Percentiles rank a stretch among this genome's conserved stretches.
phyloP scores from a whole-genome alignment of 2,797 vertebrate genomes.

The Gallinago nigripennis region DNA sequence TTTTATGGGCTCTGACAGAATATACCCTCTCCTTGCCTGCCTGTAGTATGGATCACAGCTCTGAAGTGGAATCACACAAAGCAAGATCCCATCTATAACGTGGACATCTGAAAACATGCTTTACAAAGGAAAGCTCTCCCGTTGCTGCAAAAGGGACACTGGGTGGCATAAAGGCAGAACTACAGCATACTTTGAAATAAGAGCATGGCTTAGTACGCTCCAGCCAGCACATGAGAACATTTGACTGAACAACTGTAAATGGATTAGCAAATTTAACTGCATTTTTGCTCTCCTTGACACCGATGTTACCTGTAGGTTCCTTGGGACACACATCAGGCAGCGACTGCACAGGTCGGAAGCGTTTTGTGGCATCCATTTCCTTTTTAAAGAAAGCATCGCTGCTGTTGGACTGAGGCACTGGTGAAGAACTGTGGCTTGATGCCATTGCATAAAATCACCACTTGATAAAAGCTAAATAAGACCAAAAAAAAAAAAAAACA shows the following conservation, averaged over 20 bases:
- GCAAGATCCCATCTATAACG: neutral
- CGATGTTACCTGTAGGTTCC: conserved; percentile 87
- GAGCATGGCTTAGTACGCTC: neutral
- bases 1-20: neutral
- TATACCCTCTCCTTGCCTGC: neutral
- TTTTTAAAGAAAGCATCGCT: conserved; percentile 87
- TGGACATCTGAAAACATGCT: neutral
- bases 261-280: neutral
- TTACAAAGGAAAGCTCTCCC: neutral
- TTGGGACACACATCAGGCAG: conserved; percentile 97
- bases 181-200: neutral
- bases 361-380: conserved; percentile 81
- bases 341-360: conserved; percentile 80
- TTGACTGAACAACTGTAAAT: neutral
- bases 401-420: conserved; percentile 84
- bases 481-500: conserved; percentile 11
- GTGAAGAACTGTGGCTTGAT: conserved; percentile 90
- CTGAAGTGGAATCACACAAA: neutral
- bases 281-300: neutral
- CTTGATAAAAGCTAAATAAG: conserved; percentile 79
- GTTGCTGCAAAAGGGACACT: neutral
- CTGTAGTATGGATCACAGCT: neutral
- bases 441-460: conserved; percentile 92
- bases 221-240: neutral
- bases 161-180: neutral